These are phyloP conservation scores for Acanthornis magna DNA, from an alignment of 2,797 vertebrate species.

Conservation along the genomic window DNA sequence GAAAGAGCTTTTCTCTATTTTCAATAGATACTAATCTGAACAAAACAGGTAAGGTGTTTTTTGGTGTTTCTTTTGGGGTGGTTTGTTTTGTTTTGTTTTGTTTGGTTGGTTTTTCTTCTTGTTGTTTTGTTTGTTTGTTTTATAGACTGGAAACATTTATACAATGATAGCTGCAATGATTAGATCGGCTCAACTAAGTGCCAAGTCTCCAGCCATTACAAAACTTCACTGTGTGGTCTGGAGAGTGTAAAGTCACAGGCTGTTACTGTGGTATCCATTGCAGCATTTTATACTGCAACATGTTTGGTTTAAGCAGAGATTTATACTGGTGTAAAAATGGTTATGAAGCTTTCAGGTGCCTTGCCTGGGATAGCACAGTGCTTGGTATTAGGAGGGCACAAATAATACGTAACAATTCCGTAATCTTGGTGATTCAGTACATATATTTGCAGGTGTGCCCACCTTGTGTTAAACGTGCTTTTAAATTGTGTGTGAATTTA, in stretches of 20 bases:
- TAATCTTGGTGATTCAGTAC: background rate
- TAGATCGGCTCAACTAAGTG: background rate
- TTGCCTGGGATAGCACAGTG: background rate
- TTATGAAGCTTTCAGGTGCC: background rate
- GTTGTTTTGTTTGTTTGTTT: background rate
- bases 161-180: background rate
- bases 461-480: background rate
- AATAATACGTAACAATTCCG: background rate
- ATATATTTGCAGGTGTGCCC: background rate
- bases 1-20: slow-evolving; percentile 30
- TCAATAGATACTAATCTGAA: slow-evolving; percentile 1
- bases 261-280: background rate
- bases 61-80: background rate
- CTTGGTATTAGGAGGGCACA: background rate
- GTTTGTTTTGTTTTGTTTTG: no score
- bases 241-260: background rate
- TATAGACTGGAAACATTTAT: slow-evolving; percentile 7
- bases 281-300: background rate
- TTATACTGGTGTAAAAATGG: background rate
- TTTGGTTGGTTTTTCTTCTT: background rate
- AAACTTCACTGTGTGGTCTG: background rate
- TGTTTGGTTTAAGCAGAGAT: background rate
- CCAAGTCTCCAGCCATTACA: background rate
- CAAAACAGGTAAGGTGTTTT: background rate
- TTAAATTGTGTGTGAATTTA: background rate